Percentiles rank a stretch among this genome's conserved stretches.
Conservation (phyloP, 1,140 invertebrate genomes). For the Bombyx mandarina region DNA sequence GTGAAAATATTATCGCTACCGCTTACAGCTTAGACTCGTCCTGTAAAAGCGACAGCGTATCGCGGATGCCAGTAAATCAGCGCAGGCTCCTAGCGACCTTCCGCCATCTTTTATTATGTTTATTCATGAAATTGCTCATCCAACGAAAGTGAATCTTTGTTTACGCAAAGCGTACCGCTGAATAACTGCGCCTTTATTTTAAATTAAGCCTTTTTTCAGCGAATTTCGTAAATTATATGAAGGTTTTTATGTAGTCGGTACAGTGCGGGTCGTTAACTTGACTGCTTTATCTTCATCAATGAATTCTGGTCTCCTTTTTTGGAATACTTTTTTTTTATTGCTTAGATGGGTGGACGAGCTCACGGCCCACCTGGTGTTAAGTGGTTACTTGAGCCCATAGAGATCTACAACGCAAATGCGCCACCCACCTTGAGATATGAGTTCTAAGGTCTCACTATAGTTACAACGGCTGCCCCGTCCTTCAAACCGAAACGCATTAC, state of each 20-base stretch:
- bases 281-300: not conserved
- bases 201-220: not conserved
- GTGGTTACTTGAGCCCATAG: too few species aligned
- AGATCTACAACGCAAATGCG: too few species aligned
- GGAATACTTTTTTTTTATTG: too few species aligned
- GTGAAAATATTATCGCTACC: conserved; percentile 6
- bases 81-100: conserved; percentile 26
- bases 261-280: too few species aligned
- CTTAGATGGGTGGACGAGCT: too few species aligned
- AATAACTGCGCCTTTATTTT: too few species aligned
- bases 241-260: too few species aligned
- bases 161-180: conserved; percentile 15
- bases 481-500: too few species aligned
- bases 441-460: too few species aligned
- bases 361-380: too few species aligned
- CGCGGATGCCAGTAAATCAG: conserved; percentile 45
- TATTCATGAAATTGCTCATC: conserved; percentile 62
- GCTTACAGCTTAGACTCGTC: conserved; percentile 6
- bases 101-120: conserved; percentile 49
- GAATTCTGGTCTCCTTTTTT: not conserved
- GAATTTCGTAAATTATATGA: not conserved
- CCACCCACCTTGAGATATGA: too few species aligned
- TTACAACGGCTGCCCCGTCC: too few species aligned
- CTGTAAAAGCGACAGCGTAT: conserved; percentile 12
- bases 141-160: conserved; percentile 57